These are phyloP conservation scores for Drosophila kanapiae DNA, from an alignment of 1,140 invertebrate species.

Conservation along the genomic window DNA sequence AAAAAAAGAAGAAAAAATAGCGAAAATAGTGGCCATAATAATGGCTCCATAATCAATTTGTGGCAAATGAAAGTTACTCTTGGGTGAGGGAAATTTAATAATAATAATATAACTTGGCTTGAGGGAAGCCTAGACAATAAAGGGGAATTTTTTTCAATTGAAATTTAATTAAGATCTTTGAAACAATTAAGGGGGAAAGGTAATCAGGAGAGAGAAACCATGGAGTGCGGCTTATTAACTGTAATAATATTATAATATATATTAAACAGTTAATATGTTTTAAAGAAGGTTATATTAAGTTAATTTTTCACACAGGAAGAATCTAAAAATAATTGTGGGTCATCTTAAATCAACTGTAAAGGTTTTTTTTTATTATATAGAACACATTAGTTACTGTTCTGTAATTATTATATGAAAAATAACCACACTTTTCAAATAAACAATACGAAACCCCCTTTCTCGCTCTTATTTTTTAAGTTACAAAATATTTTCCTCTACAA, in stretches of 20 bases:
- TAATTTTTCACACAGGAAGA: too few species aligned
- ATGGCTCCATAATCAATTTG: constrained; percentile 16
- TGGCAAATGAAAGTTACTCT: constrained; percentile 9
- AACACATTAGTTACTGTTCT: not conserved
- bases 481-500: not conserved
- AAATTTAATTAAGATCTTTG: not conserved
- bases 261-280: not conserved
- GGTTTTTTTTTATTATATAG: not conserved
- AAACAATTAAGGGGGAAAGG: not conserved
- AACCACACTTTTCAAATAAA: not conserved
- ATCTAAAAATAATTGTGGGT: not conserved
- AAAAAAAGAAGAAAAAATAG: not conserved
- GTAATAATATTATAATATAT: too few species aligned
- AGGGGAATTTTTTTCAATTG: not conserved
- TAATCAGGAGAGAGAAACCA: not conserved
- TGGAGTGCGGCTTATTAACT: not conserved
- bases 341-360: not conserved
- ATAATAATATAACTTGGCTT: not conserved
- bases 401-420: not conserved
- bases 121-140: not conserved
- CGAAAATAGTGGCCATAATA: constrained; percentile 12
- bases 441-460: not conserved
- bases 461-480: not conserved
- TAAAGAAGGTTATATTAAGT: not conserved
- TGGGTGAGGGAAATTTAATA: not conserved